Base-by-base conservation (phyloP, 2,888 invertebrate species). In the Ditylenchus weischeri region DNA sequence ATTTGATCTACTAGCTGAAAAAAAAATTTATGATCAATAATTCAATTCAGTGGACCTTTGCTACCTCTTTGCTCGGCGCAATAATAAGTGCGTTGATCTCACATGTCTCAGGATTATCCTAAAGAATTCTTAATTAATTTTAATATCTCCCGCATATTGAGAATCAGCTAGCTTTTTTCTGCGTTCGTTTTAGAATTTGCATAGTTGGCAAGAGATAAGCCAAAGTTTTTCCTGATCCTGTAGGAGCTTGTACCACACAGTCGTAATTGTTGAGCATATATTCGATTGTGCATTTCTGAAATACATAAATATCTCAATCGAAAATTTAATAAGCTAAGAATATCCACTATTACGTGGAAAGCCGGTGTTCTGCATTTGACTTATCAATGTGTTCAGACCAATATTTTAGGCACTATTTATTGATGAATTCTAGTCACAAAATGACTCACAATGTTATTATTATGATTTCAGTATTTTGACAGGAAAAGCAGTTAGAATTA, bases 161-260 rank as follows among this genome's bases (percentile, higher is more conserved):
- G 15, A 43, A 15, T 43, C 8, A 3, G 15, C 43, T 43, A 43
- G 8, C 43, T 43, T 43, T 38, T 54, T 54, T 54, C 29, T 54
- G 36, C 43, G 47, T 67, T 38, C 64, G 35, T 15, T 48, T 36
- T 29, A 67, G 51, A 54, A 98, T 84, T 86, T 96, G 92, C 62
- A 98, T 80, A 79, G 93, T 84, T 0, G 98, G 98, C 57, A 99
- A 89, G 15, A 96, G 86, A 84, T 96, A 98, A 0, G 96, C 93
- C 50, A 98, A 85, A 0, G 96, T 98, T 86, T 98, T 98, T 0
- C 98, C 98, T 73, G 95, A 95, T 5, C 98, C 98, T 0, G 98
- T 98, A 0, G 96, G 92, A 5, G 98, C 96, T 85, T 99, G 95
- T 0, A 91, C 96, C 0, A 92, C 93, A 18, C 98, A 93, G 87